Conservation (phyloP, 2,113 vertebrate genomes). For the Atrichornis clamosus region DNA sequence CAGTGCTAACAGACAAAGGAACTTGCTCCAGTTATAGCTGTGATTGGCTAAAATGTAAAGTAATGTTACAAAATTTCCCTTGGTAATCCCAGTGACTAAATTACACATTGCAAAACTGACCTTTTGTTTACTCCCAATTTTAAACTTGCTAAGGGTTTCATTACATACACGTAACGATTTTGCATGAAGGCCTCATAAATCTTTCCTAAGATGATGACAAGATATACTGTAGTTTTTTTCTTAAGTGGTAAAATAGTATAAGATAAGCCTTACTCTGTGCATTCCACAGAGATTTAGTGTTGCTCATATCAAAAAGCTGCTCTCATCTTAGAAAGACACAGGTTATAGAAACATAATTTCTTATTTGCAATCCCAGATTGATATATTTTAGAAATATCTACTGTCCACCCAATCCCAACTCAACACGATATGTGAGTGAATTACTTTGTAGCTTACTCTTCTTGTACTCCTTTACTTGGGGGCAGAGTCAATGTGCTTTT, state of each 20-base stretch:
- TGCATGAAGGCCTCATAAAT: slow-evolving; percentile 5
- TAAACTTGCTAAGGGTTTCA: background rate
- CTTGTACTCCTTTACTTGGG: background rate
- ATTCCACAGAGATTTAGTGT: background rate
- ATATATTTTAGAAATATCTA: background rate
- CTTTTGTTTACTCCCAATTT: background rate
- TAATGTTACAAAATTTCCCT: background rate
- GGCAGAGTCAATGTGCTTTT: background rate
- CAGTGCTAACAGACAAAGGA: background rate
- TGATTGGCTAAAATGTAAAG: background rate
- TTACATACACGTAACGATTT: background rate
- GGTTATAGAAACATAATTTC: background rate
- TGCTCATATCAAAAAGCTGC: background rate
- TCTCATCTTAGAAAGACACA: background rate
- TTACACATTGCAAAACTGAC: background rate
- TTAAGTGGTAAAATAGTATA: background rate
- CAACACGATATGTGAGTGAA: background rate
- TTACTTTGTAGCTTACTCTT: background rate
- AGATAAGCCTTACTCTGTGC: background rate
- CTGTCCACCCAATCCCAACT: background rate
- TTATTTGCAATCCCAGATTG: background rate
- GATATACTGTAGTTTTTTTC: background rate
- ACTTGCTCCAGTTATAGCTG: background rate
- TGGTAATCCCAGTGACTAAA: background rate
- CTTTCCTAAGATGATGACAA: background rate